A percentile compares a stretch with the other conserved stretches of the same genome.
These are phyloP conservation scores for Drosophila nr. perissopoda DNA, from an alignment of 2,888 invertebrate genomes.

Conservation along the genomic window DNA sequence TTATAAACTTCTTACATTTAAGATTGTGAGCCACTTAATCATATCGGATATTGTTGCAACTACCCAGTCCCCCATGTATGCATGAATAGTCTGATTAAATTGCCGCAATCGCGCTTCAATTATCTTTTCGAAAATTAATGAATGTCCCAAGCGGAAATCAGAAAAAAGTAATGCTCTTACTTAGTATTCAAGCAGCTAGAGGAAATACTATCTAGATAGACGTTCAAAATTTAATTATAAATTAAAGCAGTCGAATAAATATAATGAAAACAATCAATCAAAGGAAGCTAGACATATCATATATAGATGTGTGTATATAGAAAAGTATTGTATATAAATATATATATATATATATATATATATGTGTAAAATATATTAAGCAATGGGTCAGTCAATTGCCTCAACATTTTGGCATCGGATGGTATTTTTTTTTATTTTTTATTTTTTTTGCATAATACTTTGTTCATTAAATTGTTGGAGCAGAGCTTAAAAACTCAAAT, in stretches of 20 bases:
- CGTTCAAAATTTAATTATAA: slow-evolving; percentile 45
- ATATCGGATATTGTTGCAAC: slow-evolving; percentile 7
- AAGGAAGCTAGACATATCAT: slow-evolving; percentile 10
- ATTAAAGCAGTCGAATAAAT: slow-evolving; percentile 12
- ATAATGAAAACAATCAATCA: slow-evolving; percentile 9
- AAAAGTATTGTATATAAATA: neutral
- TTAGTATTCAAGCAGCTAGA: slow-evolving; percentile 1
- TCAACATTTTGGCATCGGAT: slow-evolving; percentile 24
- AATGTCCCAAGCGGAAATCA: slow-evolving; percentile 59
- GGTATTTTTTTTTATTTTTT: neutral
- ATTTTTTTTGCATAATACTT: slow-evolving; percentile 48
- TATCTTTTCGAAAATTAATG: slow-evolving; percentile 56
- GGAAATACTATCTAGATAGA: slow-evolving; percentile 37
- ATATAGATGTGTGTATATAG: neutral
- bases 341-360: neutral
- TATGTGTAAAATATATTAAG: slow-evolving; percentile 32
- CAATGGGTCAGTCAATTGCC: slow-evolving; percentile 32
- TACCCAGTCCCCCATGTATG: slow-evolving; percentile 3
- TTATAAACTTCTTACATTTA: neutral
- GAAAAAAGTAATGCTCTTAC: slow-evolving; percentile 7
- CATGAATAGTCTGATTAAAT: slow-evolving; percentile 39
- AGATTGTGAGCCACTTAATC: neutral
- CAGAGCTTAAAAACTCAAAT: slow-evolving; percentile 44
- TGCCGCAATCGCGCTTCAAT: slow-evolving; percentile 44
- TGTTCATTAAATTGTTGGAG: slow-evolving; percentile 38